Evolutionary conservation across 35 echinoderm and acorn worm genomes (phyloP).

Genomic region (Diadema setosum): DNA sequence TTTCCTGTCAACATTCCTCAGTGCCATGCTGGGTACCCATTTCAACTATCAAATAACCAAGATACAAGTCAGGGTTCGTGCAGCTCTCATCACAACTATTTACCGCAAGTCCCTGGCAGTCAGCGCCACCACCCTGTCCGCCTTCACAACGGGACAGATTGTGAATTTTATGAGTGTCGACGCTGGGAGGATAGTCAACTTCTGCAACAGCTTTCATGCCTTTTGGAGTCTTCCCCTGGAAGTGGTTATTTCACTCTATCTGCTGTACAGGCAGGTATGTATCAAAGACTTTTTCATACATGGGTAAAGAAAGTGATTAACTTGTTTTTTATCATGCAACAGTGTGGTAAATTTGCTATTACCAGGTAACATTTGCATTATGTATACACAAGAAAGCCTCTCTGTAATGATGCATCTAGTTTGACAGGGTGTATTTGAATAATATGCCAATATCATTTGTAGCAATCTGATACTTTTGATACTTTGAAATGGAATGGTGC

Average conservation of each 20-base stretch:
- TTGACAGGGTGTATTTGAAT: too few species aligned
- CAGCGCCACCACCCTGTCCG: constrained; percentile 53
- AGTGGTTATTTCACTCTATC: constrained; percentile 71
- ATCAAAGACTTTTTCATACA: too few species aligned
- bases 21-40: constrained; percentile 71
- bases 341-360: too few species aligned
- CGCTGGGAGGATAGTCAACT: constrained; percentile 82
- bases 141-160: constrained; percentile 89
- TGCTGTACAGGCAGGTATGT: constrained; percentile 76
- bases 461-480: too few species aligned
- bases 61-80: constrained; percentile 69
- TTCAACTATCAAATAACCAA: constrained; percentile 90
- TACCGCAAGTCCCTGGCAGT: constrained; percentile 88
- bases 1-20: constrained; percentile 61
- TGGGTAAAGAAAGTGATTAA: too few species aligned
- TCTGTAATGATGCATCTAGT: too few species aligned
- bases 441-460: too few species aligned
- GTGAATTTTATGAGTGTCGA: constrained; percentile 99
- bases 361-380: too few species aligned
- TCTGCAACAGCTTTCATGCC: constrained; percentile 93
- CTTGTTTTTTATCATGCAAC: too few species aligned
- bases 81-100: constrained; percentile 68
- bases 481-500: too few species aligned
- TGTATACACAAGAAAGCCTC: too few species aligned
- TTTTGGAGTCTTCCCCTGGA: constrained; percentile 98